Evolutionary conservation across 2,888 invertebrate species (phyloP), one percentile per base, ranked within the genome.

Genomic region (Tanypteryx hageni): DNA sequence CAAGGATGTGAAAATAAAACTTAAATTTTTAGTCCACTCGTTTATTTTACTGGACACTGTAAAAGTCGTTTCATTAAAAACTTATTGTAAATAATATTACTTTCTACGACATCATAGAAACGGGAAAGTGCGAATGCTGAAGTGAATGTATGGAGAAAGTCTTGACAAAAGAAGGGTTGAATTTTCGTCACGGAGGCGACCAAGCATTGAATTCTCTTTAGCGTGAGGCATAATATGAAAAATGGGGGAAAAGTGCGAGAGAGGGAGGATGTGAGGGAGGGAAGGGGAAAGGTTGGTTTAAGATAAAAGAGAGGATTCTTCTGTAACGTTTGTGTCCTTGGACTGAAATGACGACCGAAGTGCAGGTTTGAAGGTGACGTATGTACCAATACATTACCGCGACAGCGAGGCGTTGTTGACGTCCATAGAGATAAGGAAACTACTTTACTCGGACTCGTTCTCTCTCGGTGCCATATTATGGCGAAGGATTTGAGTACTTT

Each of bases 361-460:
- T 76, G 76, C 76, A 76, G 27, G 76, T 76, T 76, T 76, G 27
- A 76, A 76, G 76, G 76, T 76, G 76, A 76, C 7, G 18, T 27
- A 8, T 76, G 76, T 22, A 22, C 76, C 76, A 76, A 27, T 76
- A 27, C 76, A 22, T 27, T 4, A 13, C 76, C 76, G 13, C 22
- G 27, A 27, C 76, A 27, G 11, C n/a, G 7, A 7, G 22, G 68
- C 22, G 76, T 76, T 76, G 76, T 76, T 76, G 2, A 16, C 13
- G 11, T 18, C 27, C 27, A 22, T 13, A 27, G 76, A 76, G 76
- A 76, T 76, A 14, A 76, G 76, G 22, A 27, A 76, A 76, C 27
- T 22, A 27, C 22, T 27, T 22, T 22, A n/a, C 27, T 76, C n/a
- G 22, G 22, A 76, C 27, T 44, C 44, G 1, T 5, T 44, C 44